These are phyloP conservation scores for Corythornis madagascariensis DNA, from an alignment of 2,113 vertebrate genomes.

Conservation along the genomic window DNA sequence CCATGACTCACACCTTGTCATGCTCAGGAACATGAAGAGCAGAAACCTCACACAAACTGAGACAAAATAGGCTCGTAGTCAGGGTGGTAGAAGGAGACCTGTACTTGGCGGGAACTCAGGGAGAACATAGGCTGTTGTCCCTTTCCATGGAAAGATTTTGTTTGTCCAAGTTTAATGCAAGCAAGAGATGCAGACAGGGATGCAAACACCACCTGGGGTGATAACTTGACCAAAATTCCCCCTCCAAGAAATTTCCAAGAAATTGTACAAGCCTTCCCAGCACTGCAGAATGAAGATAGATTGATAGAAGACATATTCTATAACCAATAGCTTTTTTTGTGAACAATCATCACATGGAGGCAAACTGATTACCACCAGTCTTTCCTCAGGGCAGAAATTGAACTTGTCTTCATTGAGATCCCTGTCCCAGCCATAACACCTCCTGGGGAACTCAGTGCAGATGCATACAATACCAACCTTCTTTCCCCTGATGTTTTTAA, in stretches of 20 bases:
- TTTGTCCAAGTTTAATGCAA: background rate
- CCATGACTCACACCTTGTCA: rapidly evolving
- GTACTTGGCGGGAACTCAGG: background rate
- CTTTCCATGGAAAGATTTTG: background rate
- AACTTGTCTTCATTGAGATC: background rate
- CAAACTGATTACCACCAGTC: background rate
- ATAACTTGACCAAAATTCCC: background rate
- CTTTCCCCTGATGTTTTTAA: background rate
- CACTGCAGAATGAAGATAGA: background rate
- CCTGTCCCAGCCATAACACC: background rate
- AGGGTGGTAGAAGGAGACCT: background rate
- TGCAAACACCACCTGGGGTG: background rate
- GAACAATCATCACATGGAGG: background rate
- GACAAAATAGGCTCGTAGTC: background rate
- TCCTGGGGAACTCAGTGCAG: background rate
- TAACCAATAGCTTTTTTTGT: background rate
- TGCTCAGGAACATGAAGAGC: background rate
- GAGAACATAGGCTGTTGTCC: background rate
- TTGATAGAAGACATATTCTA: background rate
- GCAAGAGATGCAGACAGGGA: background rate
- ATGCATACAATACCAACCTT: background rate
- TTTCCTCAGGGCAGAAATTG: background rate
- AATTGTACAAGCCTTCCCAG: background rate
- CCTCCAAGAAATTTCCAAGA: background rate
- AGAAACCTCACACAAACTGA: background rate